Conservation (phyloP, 2,113 vertebrate genomes). For the Camelus dromedarius region DNA sequence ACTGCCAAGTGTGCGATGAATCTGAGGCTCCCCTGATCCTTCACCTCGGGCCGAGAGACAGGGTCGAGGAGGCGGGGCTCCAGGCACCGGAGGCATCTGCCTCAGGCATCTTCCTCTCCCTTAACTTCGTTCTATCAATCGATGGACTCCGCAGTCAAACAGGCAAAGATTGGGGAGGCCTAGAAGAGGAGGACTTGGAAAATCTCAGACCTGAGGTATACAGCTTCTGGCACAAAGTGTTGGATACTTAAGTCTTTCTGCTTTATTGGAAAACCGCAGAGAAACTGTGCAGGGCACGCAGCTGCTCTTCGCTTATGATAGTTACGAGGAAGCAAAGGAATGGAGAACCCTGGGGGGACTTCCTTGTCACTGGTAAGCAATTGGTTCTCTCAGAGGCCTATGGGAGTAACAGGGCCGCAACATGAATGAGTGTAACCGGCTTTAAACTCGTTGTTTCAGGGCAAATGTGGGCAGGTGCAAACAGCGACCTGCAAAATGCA, state of each 20-base stretch:
- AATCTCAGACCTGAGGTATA: too few species aligned
- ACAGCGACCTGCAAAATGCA: background rate
- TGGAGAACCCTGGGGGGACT: background rate
- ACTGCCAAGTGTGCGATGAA: background rate
- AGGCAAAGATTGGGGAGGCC: background rate
- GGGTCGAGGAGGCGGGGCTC: background rate
- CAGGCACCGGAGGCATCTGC: rapidly evolving
- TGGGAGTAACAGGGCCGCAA: background rate
- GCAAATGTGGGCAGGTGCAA: background rate
- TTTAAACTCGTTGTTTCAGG: background rate
- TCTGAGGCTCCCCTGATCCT: background rate
- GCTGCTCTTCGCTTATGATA: background rate
- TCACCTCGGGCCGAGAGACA: background rate
- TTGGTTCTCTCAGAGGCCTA: background rate
- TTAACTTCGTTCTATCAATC: background rate
- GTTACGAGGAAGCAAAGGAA: background rate
- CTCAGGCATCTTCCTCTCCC: background rate
- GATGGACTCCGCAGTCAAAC: background rate
- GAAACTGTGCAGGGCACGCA: background rate
- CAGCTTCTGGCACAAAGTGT: background rate
- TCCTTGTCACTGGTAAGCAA: background rate
- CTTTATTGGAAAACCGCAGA: background rate
- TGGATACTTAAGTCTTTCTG: background rate
- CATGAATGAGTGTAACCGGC: background rate
- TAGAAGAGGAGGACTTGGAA: background rate